phyloP scores from a whole-genome alignment of 2,797 vertebrate species.

The Diplodus sargus region DNA sequence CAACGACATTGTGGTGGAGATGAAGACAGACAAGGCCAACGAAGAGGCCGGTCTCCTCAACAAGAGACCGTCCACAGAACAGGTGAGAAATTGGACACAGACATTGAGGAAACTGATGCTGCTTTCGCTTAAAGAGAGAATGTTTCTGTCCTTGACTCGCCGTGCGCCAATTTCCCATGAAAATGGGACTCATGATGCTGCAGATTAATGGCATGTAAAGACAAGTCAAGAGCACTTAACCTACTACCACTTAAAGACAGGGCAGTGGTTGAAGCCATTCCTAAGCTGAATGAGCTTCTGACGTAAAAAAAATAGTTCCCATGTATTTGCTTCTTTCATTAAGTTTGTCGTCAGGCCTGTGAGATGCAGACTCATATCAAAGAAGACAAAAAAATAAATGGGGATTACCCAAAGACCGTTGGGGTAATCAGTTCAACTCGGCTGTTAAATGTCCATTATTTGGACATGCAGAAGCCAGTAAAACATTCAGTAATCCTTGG shows the following conservation, averaged over 20 bases:
- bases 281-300: not conserved
- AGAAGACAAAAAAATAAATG: not conserved
- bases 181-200: constrained; percentile 3
- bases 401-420: not conserved
- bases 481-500: not conserved
- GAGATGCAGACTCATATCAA: not conserved
- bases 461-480: not conserved
- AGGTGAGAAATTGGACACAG: constrained; percentile 68
- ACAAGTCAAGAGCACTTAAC: constrained; percentile 10
- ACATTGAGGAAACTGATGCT: not conserved
- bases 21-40: constrained; percentile 87
- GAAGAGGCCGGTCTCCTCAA: constrained; percentile 88
- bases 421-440: not conserved
- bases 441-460: not conserved
- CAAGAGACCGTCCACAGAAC: constrained; percentile 74
- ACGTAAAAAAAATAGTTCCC: not conserved
- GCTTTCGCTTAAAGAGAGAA: not conserved
- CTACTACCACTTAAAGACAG: not conserved
- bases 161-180: not conserved
- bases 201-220: not conserved
- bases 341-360: constrained; percentile 1
- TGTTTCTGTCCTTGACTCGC: not conserved
- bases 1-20: constrained; percentile 86
- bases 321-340: not conserved
- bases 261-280: not conserved